Percentiles rank a stretch among this genome's conserved stretches.
These are phyloP conservation scores for Oikopleura dioica DNA, from an alignment of 23 tunicate species.

Conservation along the genomic window DNA sequence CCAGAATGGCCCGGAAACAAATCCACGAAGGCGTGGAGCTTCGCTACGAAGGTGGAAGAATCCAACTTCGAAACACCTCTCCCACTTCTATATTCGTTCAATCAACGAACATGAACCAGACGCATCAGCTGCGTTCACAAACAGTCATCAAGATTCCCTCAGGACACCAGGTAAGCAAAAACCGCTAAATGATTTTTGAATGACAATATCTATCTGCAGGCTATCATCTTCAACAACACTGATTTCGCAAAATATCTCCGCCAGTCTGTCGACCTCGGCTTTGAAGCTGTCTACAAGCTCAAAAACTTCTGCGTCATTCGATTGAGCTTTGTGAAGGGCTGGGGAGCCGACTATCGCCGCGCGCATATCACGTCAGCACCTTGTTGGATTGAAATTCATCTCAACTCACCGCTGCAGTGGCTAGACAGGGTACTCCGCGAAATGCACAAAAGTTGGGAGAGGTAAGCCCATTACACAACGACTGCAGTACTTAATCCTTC, in stretches of 20 bases:
- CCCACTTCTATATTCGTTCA: too few relatives aligned
- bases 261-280: constrained; percentile 78
- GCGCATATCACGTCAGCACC: constrained; percentile 81
- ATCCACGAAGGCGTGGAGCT: too few relatives aligned
- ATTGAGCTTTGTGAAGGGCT: constrained; percentile 92
- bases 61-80: too few relatives aligned
- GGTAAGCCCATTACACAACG: too few relatives aligned
- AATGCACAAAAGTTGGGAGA: too few relatives aligned
- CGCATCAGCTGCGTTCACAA: not conserved
- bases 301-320: constrained; percentile 74
- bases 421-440: constrained; percentile 63
- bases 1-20: too few relatives aligned
- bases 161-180: not conserved
- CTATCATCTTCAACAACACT: not conserved
- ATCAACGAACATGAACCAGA: not conserved
- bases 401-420: constrained; percentile 88
- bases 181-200: too few relatives aligned
- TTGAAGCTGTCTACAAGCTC: constrained; percentile 68
- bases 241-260: constrained; percentile 67
- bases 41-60: too few relatives aligned
- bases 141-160: not conserved
- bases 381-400: constrained; percentile 92
- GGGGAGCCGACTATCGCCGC: constrained; percentile 89
- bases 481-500: too few relatives aligned
- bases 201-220: too few relatives aligned